Evolutionary conservation across 2,113 vertebrate species (phyloP).

Genomic region (Albula goreensis): DNA sequence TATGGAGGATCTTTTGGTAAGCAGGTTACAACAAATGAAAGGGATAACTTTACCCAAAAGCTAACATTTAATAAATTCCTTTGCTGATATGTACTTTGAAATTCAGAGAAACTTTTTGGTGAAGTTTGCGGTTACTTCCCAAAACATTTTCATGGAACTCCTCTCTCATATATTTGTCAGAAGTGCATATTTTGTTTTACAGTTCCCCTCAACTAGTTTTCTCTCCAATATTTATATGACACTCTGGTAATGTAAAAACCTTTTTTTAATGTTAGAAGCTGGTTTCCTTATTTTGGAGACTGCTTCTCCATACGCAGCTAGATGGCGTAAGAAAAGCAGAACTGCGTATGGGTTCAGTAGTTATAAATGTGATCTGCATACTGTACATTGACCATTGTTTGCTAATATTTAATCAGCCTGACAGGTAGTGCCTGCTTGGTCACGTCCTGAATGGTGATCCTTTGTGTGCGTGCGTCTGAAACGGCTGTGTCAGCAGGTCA

Average conservation of each 20-base stretch:
- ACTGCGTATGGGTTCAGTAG: not conserved
- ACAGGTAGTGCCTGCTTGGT: not conserved
- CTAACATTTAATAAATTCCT: not conserved
- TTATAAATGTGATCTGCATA: not conserved
- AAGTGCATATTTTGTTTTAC: not conserved
- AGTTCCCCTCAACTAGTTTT: not conserved
- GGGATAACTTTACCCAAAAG: not conserved
- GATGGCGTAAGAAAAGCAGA: not conserved
- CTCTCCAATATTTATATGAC: not conserved
- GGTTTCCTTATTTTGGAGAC: not conserved
- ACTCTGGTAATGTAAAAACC: not conserved
- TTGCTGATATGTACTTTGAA: not conserved
- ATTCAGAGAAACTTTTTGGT: not conserved
- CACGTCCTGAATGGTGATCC: not conserved
- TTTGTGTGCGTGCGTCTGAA: slow-evolving; percentile 2
- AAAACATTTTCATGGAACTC: not conserved
- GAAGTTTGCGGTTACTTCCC: not conserved
- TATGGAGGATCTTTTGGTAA: not conserved
- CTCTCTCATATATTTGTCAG: not conserved
- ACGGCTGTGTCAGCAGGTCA: not conserved
- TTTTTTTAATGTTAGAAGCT: not conserved
- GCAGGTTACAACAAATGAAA: not conserved
- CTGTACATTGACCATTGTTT: not conserved
- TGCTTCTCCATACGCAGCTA: not conserved
- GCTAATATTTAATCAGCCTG: slow-evolving; percentile 26